Conservation (phyloP, 2,797 vertebrate genomes). For the Poeciliopsis turneri region DNA sequence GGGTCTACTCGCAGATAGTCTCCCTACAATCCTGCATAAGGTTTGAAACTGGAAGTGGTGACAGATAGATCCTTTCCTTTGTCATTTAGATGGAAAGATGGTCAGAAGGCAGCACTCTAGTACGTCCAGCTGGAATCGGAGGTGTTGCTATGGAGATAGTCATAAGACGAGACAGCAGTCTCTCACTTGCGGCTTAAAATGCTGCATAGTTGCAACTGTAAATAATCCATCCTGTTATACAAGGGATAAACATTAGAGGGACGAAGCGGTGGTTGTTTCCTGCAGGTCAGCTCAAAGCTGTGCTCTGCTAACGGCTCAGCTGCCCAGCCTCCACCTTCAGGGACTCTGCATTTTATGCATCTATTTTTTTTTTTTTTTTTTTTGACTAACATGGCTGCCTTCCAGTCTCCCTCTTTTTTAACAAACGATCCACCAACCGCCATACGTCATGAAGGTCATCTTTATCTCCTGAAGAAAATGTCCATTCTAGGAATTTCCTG, state of each 20-base stretch:
- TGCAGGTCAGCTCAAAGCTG: background rate
- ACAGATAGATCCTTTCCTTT: background rate
- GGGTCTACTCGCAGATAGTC: background rate
- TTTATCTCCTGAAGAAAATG: background rate
- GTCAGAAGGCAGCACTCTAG: background rate
- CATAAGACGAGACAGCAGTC: background rate
- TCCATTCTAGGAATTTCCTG: background rate
- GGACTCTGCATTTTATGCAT: background rate
- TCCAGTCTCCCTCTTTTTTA: background rate
- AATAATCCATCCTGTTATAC: slow-evolving; percentile 2
- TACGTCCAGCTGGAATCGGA: slow-evolving; percentile 1
- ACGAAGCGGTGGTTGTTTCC: background rate
- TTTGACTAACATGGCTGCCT: background rate
- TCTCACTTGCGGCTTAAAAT: background rate
- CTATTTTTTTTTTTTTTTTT: too few relatives aligned
- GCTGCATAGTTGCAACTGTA: slow-evolving; percentile 4
- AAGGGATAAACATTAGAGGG: slow-evolving; percentile 4
- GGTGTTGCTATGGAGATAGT: slow-evolving; percentile 1
- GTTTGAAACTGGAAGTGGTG: background rate
- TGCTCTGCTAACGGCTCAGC: background rate
- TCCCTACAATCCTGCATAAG: background rate
- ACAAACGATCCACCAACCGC: background rate
- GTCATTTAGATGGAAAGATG: background rate
- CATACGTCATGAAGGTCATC: background rate
- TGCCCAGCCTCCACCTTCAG: background rate